Evolutionary conservation across 2,888 invertebrate species (phyloP).

Genomic region (Eustalomyia histrio): DNA sequence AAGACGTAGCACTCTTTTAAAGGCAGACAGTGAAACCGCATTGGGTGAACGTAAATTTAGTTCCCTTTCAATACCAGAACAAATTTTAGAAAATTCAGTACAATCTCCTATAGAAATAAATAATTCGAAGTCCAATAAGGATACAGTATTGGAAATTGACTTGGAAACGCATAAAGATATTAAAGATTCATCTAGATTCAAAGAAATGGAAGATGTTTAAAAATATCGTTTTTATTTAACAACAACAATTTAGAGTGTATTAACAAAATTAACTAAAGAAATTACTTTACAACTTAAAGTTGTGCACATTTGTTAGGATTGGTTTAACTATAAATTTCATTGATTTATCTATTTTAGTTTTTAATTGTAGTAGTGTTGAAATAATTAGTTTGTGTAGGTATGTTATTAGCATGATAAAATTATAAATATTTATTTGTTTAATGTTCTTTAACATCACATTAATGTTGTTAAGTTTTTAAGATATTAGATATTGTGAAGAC

Average conservation of each 20-base stretch:
- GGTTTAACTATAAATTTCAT: neutral
- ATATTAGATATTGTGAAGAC: too few relatives aligned
- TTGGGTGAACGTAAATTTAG: conserved; percentile 73
- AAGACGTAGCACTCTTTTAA: conserved; percentile 76
- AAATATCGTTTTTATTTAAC: too few relatives aligned
- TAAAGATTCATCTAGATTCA: conserved; percentile 3
- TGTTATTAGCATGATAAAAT: neutral
- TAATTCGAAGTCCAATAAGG: conserved; percentile 9
- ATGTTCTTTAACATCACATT: neutral
- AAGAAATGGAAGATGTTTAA: neutral
- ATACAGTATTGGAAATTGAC: conserved; percentile 56
- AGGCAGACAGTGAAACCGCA: conserved; percentile 77
- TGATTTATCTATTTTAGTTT: neutral
- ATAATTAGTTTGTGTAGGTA: neutral
- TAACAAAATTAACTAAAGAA: conserved; percentile 10
- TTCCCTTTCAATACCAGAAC: conserved; percentile 65
- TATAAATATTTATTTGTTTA: neutral
- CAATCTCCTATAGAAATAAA: conserved; percentile 9
- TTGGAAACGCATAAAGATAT: neutral
- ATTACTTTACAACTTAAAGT: conserved; percentile 56
- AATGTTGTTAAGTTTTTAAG: neutral
- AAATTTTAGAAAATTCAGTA: conserved; percentile 57
- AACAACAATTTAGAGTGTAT: neutral
- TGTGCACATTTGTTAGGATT: conserved; percentile 10
- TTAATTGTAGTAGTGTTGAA: neutral